Evolutionary conservation across 2,888 invertebrate genomes (phyloP), one percentile per base, ranked within the genome.

Genomic region (Thereva nobilitata): DNA sequence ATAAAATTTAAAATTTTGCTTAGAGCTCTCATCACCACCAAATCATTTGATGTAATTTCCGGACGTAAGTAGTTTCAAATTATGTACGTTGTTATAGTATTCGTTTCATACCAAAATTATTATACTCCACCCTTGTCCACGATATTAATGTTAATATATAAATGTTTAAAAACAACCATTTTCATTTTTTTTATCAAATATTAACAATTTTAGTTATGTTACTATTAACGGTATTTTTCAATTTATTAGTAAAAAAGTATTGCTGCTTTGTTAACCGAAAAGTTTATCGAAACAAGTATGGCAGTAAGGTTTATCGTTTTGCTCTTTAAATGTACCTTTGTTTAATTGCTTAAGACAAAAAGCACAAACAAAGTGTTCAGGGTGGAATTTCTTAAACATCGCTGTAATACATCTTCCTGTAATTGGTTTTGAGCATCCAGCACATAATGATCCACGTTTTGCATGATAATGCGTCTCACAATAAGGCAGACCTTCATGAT

Each of bases 391-490:
- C 74, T 93, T 86, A 83, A 95, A 97, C 97, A 99, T 97, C 71
- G 98, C 98, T 0, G 98, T 98, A 79, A 99, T 97, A 83, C 98
- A 99, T 44, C 98, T 91, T 66, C 95, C 95, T 61, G 94, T 93
- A 75, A 99, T 97, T 10, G 98, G 97, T 78, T 97, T 95, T 80
- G 96, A 95, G 81, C 98, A 99, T 70, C 95, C 95, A 70, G 96
- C 96, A 82, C 99, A 99, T 5, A 99, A 86, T 0, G 97, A 97
- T 64, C 98, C 98, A 40, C 96, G 86, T 79, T 95, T 95, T 72
- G 95, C 92, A 82, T 99, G 98, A 82, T 98, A 99, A 82, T 99
- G 99, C 0, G 95, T 96, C 84, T 99, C 98, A 82, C 99, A 99
- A 82, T 97, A 97, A 0, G 99, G 98, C 74, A 93, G 87, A 10